Conservation (phyloP, 2,797 vertebrate genomes). For the Rhinatrema bivittatum region DNA sequence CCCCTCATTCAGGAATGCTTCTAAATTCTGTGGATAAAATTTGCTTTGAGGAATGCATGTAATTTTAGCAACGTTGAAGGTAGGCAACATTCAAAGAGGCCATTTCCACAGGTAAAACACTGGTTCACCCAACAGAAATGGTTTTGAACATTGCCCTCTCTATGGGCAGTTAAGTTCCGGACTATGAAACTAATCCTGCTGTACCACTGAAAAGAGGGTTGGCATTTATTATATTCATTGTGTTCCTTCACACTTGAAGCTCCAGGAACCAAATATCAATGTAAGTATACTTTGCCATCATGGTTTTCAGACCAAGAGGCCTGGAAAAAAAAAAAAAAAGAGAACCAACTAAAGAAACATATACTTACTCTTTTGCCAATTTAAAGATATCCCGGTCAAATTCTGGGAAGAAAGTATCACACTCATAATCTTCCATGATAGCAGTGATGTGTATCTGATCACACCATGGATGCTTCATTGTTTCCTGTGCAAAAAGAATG, state of each 20-base stretch:
- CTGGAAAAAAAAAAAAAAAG: background rate
- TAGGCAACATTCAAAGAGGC: too few species aligned
- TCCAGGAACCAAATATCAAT: background rate
- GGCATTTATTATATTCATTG: background rate
- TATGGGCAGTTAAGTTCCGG: too few species aligned
- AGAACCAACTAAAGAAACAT: background rate
- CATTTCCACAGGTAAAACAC: too few species aligned
- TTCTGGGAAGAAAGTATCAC: conserved; percentile 67
- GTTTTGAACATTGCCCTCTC: too few species aligned
- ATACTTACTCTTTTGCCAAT: conserved; percentile 52
- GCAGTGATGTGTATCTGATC: conserved; percentile 64
- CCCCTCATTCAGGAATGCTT: too few species aligned
- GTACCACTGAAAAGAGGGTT: background rate
- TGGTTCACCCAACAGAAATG: too few species aligned
- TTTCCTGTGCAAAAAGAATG: conserved; percentile 48
- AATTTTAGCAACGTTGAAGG: too few species aligned
- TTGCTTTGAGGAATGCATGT: too few species aligned
- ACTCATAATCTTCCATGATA: conserved; percentile 65
- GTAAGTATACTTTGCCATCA: too few species aligned
- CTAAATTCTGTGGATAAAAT: too few species aligned
- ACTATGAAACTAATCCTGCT: too few species aligned
- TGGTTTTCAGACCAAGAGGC: background rate
- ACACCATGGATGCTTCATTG: conserved; percentile 63
- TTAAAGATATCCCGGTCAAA: conserved; percentile 54
- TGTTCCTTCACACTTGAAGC: background rate